Percentiles rank a stretch among this genome's conserved stretches.
Evolutionary conservation across 2,888 invertebrate species (phyloP).

Genomic region (Brenthis ino): DNA sequence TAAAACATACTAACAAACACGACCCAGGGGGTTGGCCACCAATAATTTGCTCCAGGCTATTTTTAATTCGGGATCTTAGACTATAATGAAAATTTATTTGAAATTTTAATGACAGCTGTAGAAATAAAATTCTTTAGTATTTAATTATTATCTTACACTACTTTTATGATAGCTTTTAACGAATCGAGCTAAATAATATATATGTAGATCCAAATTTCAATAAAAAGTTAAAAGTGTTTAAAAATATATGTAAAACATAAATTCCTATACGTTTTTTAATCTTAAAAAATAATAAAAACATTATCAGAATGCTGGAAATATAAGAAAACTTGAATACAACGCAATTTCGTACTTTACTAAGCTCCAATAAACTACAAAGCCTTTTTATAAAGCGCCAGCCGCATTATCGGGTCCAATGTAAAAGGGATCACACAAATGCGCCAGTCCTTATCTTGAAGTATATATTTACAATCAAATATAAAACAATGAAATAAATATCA

Average conservation of each 20-base stretch:
- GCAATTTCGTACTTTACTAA: constrained; percentile 29
- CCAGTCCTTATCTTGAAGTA: constrained; percentile 10
- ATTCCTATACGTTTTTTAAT: constrained; percentile 4
- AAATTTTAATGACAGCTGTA: constrained; percentile 1
- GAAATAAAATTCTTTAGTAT: not conserved
- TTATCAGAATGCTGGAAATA: constrained; percentile 18
- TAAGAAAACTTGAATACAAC: constrained; percentile 22
- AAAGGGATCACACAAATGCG: constrained; percentile 14
- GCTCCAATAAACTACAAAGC: constrained; percentile 32
- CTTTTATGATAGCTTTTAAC: not conserved
- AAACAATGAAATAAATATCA: not conserved
- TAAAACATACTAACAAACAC: too few species aligned
- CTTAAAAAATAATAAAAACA: constrained; percentile 12
- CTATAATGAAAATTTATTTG: not conserved
- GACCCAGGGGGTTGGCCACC: too few species aligned
- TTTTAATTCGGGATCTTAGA: too few species aligned
- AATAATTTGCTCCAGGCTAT: too few species aligned
- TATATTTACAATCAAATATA: not conserved
- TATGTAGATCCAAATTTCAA: not conserved
- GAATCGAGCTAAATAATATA: not conserved
- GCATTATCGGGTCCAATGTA: constrained; percentile 22
- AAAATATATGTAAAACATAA: not conserved
- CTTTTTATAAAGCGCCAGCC: constrained; percentile 25
- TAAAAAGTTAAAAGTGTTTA: not conserved
- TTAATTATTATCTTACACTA: not conserved